Evolutionary conservation across 2,797 vertebrate species (phyloP).

Genomic region (Dromococcyx pavoninus): DNA sequence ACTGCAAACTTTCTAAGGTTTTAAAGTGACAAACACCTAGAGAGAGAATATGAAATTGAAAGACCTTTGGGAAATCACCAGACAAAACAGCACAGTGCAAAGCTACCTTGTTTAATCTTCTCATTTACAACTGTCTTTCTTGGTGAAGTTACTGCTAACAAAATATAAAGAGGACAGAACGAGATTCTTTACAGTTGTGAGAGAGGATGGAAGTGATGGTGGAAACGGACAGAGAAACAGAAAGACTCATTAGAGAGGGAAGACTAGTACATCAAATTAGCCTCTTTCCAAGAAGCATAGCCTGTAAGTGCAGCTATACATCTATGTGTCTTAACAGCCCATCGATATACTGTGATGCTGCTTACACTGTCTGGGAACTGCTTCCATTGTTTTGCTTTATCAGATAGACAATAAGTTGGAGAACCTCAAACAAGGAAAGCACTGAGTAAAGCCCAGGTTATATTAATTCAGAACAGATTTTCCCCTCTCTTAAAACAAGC

Average conservation of each 20-base stretch:
- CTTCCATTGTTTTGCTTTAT: background rate
- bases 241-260: background rate
- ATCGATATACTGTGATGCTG: background rate
- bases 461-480: background rate
- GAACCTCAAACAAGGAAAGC: background rate
- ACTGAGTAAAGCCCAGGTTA: background rate
- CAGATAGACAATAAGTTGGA: background rate
- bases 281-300: background rate
- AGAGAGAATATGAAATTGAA: constrained; percentile 47
- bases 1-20: constrained; percentile 46
- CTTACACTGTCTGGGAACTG: background rate
- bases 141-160: background rate
- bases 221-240: background rate
- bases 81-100: background rate
- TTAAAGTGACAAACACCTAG: constrained; percentile 52
- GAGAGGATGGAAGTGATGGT: background rate
- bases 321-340: background rate
- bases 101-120: background rate
- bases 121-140: background rate
- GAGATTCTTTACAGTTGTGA: background rate
- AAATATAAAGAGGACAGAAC: background rate
- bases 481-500: background rate
- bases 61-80: background rate
- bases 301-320: background rate
- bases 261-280: background rate